phyloP scores from a whole-genome alignment of 2,888 invertebrate genomes.

The Caenorhabditis sp. region DNA sequence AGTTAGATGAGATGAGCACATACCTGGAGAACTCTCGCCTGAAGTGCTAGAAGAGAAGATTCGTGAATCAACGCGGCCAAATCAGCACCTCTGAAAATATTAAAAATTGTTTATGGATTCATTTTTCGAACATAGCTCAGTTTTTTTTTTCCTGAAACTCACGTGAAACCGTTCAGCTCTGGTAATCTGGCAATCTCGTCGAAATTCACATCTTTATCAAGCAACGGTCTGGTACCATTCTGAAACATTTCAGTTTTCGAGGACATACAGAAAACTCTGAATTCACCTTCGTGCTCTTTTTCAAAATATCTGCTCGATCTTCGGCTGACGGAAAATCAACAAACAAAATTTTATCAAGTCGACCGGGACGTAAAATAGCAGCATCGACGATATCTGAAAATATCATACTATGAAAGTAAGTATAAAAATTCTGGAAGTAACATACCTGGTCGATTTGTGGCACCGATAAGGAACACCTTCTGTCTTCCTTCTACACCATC shows the following conservation, averaged over 20 bases:
- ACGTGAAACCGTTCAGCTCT: constrained; percentile 82
- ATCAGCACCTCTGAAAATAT: constrained; percentile 82
- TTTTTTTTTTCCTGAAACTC: too few relatives aligned
- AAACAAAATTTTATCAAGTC: constrained; percentile 87
- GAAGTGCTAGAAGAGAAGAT: constrained; percentile 83
- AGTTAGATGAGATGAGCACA: too few relatives aligned
- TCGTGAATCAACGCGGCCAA: constrained; percentile 87
- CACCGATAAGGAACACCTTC: constrained; percentile 92
- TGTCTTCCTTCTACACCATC: constrained; percentile 90
- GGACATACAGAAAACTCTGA: too few relatives aligned
- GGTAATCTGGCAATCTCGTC: constrained; percentile 78
- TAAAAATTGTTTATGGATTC: neutral
- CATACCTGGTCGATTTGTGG: constrained; percentile 85
- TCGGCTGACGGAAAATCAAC: constrained; percentile 84
- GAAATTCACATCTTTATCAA: constrained; percentile 82
- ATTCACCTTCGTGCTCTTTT: constrained; percentile 69
- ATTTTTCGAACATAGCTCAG: neutral
- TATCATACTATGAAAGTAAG: neutral
- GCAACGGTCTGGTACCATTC: constrained; percentile 82
- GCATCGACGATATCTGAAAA: constrained; percentile 86
- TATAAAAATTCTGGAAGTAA: too few relatives aligned
- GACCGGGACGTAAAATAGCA: constrained; percentile 88
- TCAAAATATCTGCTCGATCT: constrained; percentile 87
- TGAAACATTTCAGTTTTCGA: too few relatives aligned
- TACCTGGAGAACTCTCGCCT: constrained; percentile 81